Evolutionary conservation across 1,140 invertebrate genomes (phyloP), one percentile per base, ranked within the genome.

Genomic region (Bombus balteatus): DNA sequence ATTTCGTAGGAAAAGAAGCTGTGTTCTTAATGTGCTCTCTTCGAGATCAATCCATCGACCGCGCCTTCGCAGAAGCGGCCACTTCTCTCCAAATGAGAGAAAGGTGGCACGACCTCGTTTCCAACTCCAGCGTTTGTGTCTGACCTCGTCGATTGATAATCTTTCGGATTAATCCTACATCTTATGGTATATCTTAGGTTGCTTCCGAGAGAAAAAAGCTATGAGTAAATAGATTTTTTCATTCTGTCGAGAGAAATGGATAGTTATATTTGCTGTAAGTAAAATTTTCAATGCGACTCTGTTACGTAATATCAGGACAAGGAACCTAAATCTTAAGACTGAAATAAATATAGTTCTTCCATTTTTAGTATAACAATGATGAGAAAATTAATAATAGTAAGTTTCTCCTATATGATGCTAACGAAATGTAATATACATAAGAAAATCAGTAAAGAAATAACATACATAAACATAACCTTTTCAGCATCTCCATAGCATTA

Each of bases 31-130:
- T 25, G 22, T 13, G 47, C 34, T 28, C 74, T 76, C 13, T 12
- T 47, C 39, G 62, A 81, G 78, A 81, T 53, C 78, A 57, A 81
- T 71, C 34, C 4, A 6, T 15, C n/a, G 75, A 79, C 82, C 75
- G 82, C 82, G 47, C 82, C 82, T 84, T 79, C 75, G n/a, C 37
- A 68, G 37, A 71, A 59, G 65, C 57, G 2, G 34, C 82, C 53
- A 53, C 81, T 76, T 83, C 73, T 57, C 62, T n/a, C 59, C 28
- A 83, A 74, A 74, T 34, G 82, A 79, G 82, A 84, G 82, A 84
- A 84, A 84, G 82, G 82, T 84, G 75, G 41, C 62, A n/a, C 82
- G 82, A 79, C 82, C 82, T 84, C 59, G 66, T 78, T 84, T 78
- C 75, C n/a, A 28, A 37, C 37, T 57, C 13, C 39, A 25, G 4